Evolutionary conservation across 2,888 invertebrate species (phyloP), one percentile per base, ranked within the genome.

Genomic region (Xestia sexstrigata): DNA sequence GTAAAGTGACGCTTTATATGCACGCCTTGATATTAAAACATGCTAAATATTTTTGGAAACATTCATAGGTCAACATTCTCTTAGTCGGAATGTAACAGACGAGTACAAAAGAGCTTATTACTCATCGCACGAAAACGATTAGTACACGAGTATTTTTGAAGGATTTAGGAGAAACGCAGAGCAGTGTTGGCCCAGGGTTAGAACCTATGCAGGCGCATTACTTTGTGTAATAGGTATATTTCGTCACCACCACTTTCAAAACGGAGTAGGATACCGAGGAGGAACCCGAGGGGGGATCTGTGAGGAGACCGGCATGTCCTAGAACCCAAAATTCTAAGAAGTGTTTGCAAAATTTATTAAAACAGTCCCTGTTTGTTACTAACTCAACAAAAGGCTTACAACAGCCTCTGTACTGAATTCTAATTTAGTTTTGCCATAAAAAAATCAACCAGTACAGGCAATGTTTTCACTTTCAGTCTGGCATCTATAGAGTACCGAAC

Each of bases 21-120:
- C 60, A 63, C 35, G 74, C 79, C 79, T 82, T 79, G 81, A 75
- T 74, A 72, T 70, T 76, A 70, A 68, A 67, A 62, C 17, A n/a
- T 26, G 45, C 55, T 69, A 52, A 47, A 55, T 60, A 58, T 74
- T 78, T 76, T 77, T 52, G 62, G 39, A 72, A 63, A 79, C 74
- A 77, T 69, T 77, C 72, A 76, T 75, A 75, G 75, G 65, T 82
- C 83, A 75, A 79, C 62, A 83, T 73, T 76, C 68, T 80, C 67
- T 42, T 35, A 79, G 15, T 47, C 13, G 9, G n/a, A 73, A 68
- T 30, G 66, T 47, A 35, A 60, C 60, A 66, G n/a, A 60, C 17
- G 49, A 49, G 13, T 23, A 66, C 47, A 55, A 60, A 7, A 70
- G 70, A 42, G 17, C 11, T 26, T 52, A 60, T 42, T 58, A 58